A percentile compares a stretch with the other conserved stretches of the same genome.
phyloP scores from a whole-genome alignment of 2,888 invertebrate species.

The Nephrotoma guestfalica region DNA sequence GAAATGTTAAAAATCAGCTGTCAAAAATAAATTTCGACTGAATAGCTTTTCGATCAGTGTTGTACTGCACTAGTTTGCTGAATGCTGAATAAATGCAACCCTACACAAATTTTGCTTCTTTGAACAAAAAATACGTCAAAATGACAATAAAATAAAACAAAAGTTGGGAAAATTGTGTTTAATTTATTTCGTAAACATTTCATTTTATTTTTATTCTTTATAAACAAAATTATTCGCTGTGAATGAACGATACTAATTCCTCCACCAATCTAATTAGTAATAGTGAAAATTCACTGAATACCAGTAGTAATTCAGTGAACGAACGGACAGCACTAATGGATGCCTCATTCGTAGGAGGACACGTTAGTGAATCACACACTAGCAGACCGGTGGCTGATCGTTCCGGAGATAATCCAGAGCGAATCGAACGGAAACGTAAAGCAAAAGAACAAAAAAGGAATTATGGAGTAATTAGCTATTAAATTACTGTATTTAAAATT shows the following conservation, averaged over 20 bases:
- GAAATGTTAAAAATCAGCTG: not conserved
- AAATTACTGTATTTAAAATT: not conserved
- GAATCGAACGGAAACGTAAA: not conserved
- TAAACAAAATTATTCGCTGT: not conserved
- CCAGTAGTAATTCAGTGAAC: slow-evolving; percentile 7
- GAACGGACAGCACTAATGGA: slow-evolving; percentile 77
- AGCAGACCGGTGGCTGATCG: slow-evolving; percentile 5
- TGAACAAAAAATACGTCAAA: not conserved
- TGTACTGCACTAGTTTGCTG: not conserved
- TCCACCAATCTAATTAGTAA: not conserved
- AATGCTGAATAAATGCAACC: not conserved
- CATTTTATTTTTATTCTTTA: not conserved
- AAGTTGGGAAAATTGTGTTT: not conserved
- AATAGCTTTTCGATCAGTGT: not conserved
- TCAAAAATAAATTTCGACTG: too few species aligned
- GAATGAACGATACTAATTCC: not conserved
- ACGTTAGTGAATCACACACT: slow-evolving; percentile 50
- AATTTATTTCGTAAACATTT: not conserved
- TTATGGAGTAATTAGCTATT: slow-evolving; percentile 34
- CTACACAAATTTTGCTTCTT: not conserved
- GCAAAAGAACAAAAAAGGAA: not conserved
- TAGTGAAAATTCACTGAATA: not conserved
- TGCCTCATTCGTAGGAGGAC: slow-evolving; percentile 34
- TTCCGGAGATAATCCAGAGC: slow-evolving; percentile 27
- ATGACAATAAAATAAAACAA: not conserved